Percentiles rank a stretch among this genome's conserved stretches.
These are phyloP conservation scores for Leptinotarsa lineolata DNA, from an alignment of 1,140 invertebrate species.

Conservation along the genomic window DNA sequence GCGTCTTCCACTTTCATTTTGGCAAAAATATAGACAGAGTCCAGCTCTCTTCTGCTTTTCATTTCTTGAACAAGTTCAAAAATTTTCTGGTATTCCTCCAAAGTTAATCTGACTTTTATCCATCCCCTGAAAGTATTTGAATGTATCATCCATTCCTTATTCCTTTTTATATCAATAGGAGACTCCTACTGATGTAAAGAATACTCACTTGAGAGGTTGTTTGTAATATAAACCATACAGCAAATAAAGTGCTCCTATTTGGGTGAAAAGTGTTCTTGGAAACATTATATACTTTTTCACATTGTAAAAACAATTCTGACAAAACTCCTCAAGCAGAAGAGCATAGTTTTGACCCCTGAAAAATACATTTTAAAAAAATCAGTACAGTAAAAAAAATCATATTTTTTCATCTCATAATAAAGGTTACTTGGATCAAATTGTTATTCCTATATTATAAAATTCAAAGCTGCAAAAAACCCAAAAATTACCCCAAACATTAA, in stretches of 20 bases:
- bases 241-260: conserved; percentile 38
- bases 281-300: conserved; percentile 37
- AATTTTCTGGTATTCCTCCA: conserved; percentile 32
- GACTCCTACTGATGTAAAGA: not conserved
- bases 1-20: conserved; percentile 35
- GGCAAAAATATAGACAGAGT: conserved; percentile 31
- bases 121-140: conserved; percentile 28
- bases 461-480: not conserved
- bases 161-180: not conserved
- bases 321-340: conserved; percentile 26
- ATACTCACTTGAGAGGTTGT: conserved; percentile 40
- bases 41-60: conserved; percentile 15
- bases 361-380: conserved; percentile 6
- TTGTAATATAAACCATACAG: conserved; percentile 40
- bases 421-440: not conserved
- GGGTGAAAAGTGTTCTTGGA: conserved; percentile 27
- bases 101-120: conserved; percentile 38
- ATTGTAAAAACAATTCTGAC: conserved; percentile 32
- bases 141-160: not conserved
- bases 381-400: not conserved
- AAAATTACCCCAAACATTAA: not conserved
- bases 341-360: conserved; percentile 35
- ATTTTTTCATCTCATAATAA: too few species aligned
- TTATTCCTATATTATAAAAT: not conserved
- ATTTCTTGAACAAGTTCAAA: conserved; percentile 28